Percentiles rank a stretch among this genome's conserved stretches.
Conservation (phyloP, 2,113 vertebrate genomes). For the Clarias macrocephalus region DNA sequence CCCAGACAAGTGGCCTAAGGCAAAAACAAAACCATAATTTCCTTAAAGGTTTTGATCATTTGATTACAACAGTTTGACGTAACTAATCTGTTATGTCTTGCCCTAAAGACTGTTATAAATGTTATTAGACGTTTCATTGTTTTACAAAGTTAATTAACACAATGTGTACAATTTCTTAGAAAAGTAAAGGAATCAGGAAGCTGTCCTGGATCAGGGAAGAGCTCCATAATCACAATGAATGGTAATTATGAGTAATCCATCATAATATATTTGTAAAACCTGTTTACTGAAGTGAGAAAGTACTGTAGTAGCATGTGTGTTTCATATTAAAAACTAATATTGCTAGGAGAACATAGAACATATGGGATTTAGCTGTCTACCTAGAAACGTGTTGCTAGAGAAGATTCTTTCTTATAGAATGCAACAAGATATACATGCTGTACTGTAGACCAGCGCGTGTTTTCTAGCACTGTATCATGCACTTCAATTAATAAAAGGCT, state of each 20-base stretch:
- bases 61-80: not conserved
- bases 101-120: not conserved
- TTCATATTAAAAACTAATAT: not conserved
- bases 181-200: conserved; percentile 60
- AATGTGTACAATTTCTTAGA: conserved; percentile 34
- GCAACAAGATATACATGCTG: not conserved
- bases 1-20: not conserved
- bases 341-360: not conserved
- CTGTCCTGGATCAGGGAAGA: conserved; percentile 57
- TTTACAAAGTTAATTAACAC: not conserved
- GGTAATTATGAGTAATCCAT: conserved; percentile 46
- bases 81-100: not conserved
- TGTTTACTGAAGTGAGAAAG: not conserved
- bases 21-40: not conserved
- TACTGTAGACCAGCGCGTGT: too few species aligned
- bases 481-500: too few species aligned
- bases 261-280: not conserved
- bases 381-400: not conserved
- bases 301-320: too few species aligned
- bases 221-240: conserved; percentile 55
- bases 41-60: not conserved
- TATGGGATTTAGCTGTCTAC: not conserved
- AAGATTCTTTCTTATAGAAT: not conserved
- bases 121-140: not conserved
- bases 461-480: too few species aligned